phyloP scores from a whole-genome alignment of 1,140 invertebrate genomes.

The Aphis craccivora region DNA sequence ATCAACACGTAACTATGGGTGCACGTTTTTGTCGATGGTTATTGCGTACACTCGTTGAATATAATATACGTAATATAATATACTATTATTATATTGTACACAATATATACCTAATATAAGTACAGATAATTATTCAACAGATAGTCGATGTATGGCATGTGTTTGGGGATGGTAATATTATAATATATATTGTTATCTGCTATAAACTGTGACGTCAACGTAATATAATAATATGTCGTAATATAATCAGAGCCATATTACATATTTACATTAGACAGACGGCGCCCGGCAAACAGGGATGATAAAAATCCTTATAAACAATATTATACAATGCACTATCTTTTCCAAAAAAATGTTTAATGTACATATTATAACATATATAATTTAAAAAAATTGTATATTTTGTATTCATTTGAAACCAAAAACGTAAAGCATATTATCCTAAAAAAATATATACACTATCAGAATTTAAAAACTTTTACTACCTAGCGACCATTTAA shows the following conservation, averaged over 20 bases:
- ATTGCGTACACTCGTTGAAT: background rate
- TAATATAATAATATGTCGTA: background rate
- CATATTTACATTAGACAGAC: no score
- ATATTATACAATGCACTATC: background rate
- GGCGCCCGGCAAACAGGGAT: background rate
- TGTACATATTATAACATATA: background rate
- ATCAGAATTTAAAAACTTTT: no score
- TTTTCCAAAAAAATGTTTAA: background rate
- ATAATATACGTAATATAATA: background rate
- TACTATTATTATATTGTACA: background rate
- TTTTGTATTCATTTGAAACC: no score
- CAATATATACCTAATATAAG: background rate
- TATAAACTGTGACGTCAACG: background rate
- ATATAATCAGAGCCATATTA: no score
- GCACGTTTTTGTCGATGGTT: background rate
- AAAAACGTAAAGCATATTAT: no score
- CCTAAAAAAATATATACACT: no score
- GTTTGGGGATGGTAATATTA: background rate
- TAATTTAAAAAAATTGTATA: no score
- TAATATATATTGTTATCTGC: background rate
- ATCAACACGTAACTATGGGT: background rate
- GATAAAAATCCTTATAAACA: background rate
- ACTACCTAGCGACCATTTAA: no score
- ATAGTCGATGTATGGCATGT: background rate
- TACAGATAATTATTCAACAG: background rate